Conservation (phyloP, 2,113 vertebrate species). For the Sakesphorus luctuosus region DNA sequence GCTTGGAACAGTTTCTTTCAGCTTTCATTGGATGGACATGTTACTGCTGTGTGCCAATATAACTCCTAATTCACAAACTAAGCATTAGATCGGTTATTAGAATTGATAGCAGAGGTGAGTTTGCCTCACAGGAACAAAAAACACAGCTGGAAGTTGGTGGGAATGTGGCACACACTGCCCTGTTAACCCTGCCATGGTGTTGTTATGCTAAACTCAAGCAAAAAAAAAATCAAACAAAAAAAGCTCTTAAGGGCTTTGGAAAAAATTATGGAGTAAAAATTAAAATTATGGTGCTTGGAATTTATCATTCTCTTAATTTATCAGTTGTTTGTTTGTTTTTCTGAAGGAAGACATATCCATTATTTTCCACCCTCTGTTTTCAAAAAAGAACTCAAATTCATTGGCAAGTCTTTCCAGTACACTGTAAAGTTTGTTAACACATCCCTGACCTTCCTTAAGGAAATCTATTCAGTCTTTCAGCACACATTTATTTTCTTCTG, state of each 20-base stretch:
- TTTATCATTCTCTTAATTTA: neutral
- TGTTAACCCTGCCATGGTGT: neutral
- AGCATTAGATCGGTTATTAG: neutral
- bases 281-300: neutral
- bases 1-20: neutral
- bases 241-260: neutral
- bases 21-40: neutral
- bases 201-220: neutral
- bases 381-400: neutral
- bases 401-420: neutral
- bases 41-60: neutral
- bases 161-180: neutral
- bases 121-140: neutral
- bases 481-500: neutral
- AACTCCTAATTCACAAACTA: neutral
- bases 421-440: neutral
- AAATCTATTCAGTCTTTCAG: neutral
- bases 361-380: neutral
- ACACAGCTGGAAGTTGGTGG: neutral
- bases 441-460: neutral
- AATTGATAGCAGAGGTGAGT: neutral
- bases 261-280: neutral
- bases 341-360: neutral
- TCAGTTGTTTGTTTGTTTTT: neutral
- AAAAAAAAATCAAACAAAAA: neutral